Evolutionary conservation across 2,113 vertebrate species (phyloP).

Genomic region (Platysternon megacephalum): DNA sequence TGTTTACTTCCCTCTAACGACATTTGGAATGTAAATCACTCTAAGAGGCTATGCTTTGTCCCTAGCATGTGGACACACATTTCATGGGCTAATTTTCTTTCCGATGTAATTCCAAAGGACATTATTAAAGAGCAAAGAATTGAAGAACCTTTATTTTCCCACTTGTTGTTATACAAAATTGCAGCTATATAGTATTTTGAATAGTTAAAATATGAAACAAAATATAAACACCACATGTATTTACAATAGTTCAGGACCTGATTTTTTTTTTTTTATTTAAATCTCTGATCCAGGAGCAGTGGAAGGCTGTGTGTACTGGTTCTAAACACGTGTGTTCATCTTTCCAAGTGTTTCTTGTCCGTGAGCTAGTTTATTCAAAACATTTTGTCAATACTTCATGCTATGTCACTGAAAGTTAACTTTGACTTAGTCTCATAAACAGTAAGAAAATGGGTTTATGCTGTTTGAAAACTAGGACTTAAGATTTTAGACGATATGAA

Average conservation of each 20-base stretch:
- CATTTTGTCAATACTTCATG: background rate
- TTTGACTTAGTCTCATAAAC: background rate
- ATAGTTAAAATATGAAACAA: accelerated
- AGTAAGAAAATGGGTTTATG: background rate
- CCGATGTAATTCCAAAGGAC: background rate
- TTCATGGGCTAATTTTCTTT: background rate
- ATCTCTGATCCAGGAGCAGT: background rate
- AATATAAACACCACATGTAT: background rate
- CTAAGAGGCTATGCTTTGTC: background rate
- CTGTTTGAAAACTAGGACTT: background rate
- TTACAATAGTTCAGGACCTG: background rate
- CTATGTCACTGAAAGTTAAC: background rate
- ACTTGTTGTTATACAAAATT: background rate
- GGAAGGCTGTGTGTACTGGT: background rate
- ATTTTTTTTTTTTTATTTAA: background rate
- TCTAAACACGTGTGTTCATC: background rate
- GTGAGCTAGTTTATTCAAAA: background rate
- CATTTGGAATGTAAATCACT: background rate
- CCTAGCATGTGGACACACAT: background rate
- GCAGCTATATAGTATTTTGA: background rate
- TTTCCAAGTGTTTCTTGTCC: background rate
- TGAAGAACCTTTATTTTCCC: background rate
- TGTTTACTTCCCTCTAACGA: slow-evolving; percentile 50
- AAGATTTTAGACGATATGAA: background rate
- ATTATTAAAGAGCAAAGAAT: background rate